Conservation (phyloP, 2,113 vertebrate genomes). For the Elachura formosa region DNA sequence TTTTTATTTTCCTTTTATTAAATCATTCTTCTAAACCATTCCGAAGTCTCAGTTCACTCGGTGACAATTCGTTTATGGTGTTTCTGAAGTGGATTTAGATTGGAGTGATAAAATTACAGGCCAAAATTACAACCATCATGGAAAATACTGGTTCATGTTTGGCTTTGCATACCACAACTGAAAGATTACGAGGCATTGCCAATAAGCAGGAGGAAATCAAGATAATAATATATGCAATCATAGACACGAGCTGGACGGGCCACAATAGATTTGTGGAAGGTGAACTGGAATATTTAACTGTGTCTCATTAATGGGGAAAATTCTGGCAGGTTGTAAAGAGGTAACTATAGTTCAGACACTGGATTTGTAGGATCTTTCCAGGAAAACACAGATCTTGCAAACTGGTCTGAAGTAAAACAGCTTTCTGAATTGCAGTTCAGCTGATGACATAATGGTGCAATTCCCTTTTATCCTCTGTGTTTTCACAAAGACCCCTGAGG, state of each 20-base stretch:
- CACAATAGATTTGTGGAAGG: constrained; percentile 26
- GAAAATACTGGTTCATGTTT: constrained; percentile 73
- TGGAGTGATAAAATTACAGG: constrained; percentile 80
- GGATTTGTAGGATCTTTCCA: background rate
- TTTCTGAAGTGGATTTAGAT: constrained; percentile 81
- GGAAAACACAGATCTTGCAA: background rate
- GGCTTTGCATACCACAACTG: constrained; percentile 72
- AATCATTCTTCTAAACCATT: constrained; percentile 73
- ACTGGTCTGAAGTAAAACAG: background rate
- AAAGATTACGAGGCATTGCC: constrained; percentile 63
- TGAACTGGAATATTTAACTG: constrained; percentile 21
- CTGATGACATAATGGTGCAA: background rate
- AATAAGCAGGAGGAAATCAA: constrained; percentile 62
- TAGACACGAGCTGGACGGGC: background rate
- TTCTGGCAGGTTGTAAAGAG: constrained; percentile 47
- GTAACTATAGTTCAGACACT: background rate
- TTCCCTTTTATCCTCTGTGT: background rate
- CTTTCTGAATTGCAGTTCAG: background rate
- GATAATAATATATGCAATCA: background rate
- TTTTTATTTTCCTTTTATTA: constrained; percentile 76
- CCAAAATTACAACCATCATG: constrained; percentile 75
- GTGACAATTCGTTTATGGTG: constrained; percentile 79
- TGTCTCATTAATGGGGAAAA: background rate
- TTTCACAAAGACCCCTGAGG: background rate
- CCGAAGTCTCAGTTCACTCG: constrained; percentile 67